Percentiles rank a stretch among this genome's conserved stretches.
Evolutionary conservation across 2,113 vertebrate genomes (phyloP).

Genomic region (Abramis brama): DNA sequence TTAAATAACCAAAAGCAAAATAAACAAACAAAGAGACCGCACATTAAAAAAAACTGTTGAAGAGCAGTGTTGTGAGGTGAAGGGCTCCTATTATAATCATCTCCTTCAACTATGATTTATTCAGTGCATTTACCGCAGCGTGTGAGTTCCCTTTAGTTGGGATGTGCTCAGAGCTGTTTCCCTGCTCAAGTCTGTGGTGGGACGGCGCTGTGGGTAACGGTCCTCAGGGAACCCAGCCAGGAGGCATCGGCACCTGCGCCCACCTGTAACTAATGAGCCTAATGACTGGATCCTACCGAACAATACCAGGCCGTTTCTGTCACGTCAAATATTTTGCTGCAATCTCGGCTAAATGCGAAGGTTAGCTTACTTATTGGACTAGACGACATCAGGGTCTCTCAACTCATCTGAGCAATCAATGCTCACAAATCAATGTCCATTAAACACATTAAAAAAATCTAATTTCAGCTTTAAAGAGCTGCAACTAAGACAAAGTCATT

Average conservation of each 20-base stretch:
- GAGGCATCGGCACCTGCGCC: slow-evolving; percentile 34
- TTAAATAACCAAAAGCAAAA: not conserved
- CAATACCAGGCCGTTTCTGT: slow-evolving; percentile 3
- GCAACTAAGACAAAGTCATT: slow-evolving; percentile 15
- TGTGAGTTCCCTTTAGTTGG: slow-evolving; percentile 3
- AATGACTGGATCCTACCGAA: slow-evolving; percentile 9
- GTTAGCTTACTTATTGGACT: slow-evolving; percentile 4
- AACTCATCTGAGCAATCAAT: slow-evolving; percentile 30
- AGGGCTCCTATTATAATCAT: slow-evolving; percentile 8
- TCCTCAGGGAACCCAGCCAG: slow-evolving; percentile 30
- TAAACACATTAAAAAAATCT: slow-evolving; percentile 22
- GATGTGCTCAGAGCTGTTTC: not conserved
- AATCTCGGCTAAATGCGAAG: slow-evolving; percentile 2
- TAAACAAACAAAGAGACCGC: not conserved
- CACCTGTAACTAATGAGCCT: slow-evolving; percentile 43
- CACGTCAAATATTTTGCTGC: not conserved
- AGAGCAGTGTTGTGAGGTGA: not conserved
- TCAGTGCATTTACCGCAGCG: not conserved
- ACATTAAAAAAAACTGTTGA: not conserved
- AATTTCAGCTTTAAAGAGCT: slow-evolving; percentile 29
- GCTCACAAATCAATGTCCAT: slow-evolving; percentile 35
- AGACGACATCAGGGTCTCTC: slow-evolving; percentile 11
- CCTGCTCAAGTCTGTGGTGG: slow-evolving; percentile 45
- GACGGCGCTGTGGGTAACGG: slow-evolving; percentile 10
- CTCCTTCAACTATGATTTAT: slow-evolving; percentile 13